Evolutionary conservation across 2,888 invertebrate genomes (phyloP).

Genomic region (Cephus pygmeus): DNA sequence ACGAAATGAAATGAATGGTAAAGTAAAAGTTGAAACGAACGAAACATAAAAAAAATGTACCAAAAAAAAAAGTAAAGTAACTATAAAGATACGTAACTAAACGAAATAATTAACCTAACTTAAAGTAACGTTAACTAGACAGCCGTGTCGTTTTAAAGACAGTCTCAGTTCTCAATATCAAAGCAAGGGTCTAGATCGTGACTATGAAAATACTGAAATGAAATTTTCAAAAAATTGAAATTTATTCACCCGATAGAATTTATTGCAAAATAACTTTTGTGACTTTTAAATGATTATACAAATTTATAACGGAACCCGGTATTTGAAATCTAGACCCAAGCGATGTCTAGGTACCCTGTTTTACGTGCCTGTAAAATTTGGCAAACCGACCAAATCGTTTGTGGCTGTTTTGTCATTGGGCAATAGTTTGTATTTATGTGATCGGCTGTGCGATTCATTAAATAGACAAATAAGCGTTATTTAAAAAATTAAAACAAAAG

Average conservation of each 20-base stretch:
- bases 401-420: neutral
- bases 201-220: neutral
- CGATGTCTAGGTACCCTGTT: slow-evolving; percentile 2
- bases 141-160: slow-evolving; percentile 19
- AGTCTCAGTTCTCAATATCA: slow-evolving; percentile 20
- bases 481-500: slow-evolving; percentile 5
- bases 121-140: slow-evolving; percentile 12
- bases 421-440: neutral
- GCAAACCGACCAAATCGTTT: slow-evolving; percentile 3
- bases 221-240: neutral
- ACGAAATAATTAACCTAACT: slow-evolving; percentile 5
- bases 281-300: neutral
- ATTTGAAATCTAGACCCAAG: neutral
- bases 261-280: neutral
- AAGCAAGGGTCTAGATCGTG: neutral
- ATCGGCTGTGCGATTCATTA: neutral
- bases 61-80: slow-evolving; percentile 8
- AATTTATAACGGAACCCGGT: neutral
- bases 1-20: slow-evolving; percentile 8
- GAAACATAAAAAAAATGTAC: slow-evolving; percentile 1
- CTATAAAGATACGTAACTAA: neutral
- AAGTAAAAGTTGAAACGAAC: slow-evolving; percentile 1
- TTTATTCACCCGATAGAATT: neutral
- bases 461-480: slow-evolving; percentile 1
- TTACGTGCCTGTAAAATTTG: slow-evolving; percentile 6